Percentiles rank a stretch among this genome's conserved stretches.
These are phyloP conservation scores for Falco punctatus DNA, from an alignment of 2,113 vertebrate species.

Conservation along the genomic window DNA sequence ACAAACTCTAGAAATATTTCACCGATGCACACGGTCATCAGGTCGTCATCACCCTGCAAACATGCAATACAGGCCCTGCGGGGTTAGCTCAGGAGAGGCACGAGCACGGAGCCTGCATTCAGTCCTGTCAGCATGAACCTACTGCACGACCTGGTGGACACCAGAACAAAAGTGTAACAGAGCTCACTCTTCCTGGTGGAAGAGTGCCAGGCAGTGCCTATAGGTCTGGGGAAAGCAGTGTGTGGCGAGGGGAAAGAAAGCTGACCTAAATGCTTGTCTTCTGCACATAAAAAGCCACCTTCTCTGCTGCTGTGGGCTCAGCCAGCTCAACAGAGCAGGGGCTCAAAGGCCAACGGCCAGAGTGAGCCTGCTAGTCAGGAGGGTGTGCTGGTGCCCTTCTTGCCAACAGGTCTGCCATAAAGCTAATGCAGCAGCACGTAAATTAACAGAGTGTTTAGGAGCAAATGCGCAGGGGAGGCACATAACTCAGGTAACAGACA, in stretches of 20 bases:
- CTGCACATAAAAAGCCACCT: neutral
- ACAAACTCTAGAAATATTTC: constrained; percentile 92
- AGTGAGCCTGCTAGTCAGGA: neutral
- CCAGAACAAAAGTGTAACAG: neutral
- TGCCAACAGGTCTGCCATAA: neutral
- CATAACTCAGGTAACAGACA: neutral
- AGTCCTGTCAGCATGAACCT: neutral
- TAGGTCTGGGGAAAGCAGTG: neutral
- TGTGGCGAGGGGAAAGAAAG: neutral
- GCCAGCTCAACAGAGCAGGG: neutral
- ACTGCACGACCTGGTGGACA: neutral
- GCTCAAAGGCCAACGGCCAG: neutral
- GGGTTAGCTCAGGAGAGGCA: neutral
- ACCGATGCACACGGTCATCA: constrained; percentile 88
- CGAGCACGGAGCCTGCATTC: neutral
- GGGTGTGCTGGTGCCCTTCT: neutral
- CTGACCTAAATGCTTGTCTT: neutral
- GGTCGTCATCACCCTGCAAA: constrained; percentile 86
- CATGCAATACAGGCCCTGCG: neutral
- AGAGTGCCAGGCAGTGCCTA: neutral
- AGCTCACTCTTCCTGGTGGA: neutral
- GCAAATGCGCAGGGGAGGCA: neutral
- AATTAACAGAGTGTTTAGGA: neutral
- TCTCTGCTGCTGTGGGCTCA: neutral
- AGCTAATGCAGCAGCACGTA: neutral